Evolutionary conservation across 2,888 invertebrate genomes (phyloP).

Genomic region (Ophion obscuratus): DNA sequence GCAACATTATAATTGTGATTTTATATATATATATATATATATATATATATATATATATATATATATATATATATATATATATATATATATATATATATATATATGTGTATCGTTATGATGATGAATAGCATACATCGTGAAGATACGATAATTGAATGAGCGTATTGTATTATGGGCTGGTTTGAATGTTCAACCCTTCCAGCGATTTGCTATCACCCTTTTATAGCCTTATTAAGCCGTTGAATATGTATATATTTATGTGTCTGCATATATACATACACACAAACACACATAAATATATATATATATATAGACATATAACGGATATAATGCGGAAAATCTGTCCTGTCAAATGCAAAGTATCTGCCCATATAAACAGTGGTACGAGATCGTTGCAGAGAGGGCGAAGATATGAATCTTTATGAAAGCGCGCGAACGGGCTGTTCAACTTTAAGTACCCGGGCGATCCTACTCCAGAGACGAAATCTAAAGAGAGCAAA

Average conservation of each 20-base stretch:
- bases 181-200: constrained; percentile 61
- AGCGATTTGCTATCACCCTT: constrained; percentile 54
- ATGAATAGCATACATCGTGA: constrained; percentile 37
- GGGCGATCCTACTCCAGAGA: constrained; percentile 52
- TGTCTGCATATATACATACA: background rate
- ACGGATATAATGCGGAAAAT: constrained; percentile 17
- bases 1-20: too few relatives aligned
- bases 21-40: too few relatives aligned
- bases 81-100: background rate
- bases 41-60: too few relatives aligned
- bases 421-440: constrained; percentile 60
- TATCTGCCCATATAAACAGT: background rate
- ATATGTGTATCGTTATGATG: constrained; percentile 54
- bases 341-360: constrained; percentile 19
- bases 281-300: background rate
- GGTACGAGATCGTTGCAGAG: background rate
- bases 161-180: constrained; percentile 50
- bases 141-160: constrained; percentile 62
- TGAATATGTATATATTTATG: constrained; percentile 14
- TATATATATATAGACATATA: background rate
- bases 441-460: constrained; percentile 62
- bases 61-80: too few relatives aligned
- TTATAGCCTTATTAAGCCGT: constrained; percentile 57
- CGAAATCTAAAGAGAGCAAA: constrained; percentile 62
- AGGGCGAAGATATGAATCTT: constrained; percentile 62